Percentiles rank a stretch among this genome's conserved stretches.
These are phyloP conservation scores for Nomia melanderi DNA, from an alignment of 1,140 invertebrate genomes.

Conservation along the genomic window DNA sequence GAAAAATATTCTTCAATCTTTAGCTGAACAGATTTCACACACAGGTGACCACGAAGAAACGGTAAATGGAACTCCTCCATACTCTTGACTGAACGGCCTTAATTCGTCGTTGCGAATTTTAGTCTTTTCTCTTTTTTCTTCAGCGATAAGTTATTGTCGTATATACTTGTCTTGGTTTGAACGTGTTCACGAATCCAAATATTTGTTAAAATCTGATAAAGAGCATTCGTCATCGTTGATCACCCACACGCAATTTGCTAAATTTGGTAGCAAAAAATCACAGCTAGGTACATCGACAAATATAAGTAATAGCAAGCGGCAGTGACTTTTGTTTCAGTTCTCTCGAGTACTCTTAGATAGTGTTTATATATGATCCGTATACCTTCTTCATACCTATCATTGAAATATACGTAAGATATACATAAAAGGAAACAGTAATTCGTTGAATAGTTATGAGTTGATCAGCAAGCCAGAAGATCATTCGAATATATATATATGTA, in stretches of 20 bases:
- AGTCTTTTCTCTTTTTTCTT: conserved; percentile 20
- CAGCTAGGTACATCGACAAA: conserved; percentile 69
- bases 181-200: conserved; percentile 16
- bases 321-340: conserved; percentile 56
- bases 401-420: conserved; percentile 47
- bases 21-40: conserved; percentile 30
- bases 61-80: conserved; percentile 24
- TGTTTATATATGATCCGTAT: conserved; percentile 37
- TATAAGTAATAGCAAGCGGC: conserved; percentile 62
- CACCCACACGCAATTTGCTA: conserved; percentile 54
- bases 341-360: conserved; percentile 34
- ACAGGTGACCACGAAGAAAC: conserved; percentile 35
- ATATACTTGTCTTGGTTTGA: conserved; percentile 52
- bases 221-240: conserved; percentile 50
- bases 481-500: conserved; percentile 23
- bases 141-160: conserved; percentile 55
- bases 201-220: conserved; percentile 36
- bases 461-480: conserved; percentile 42
- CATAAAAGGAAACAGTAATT: conserved; percentile 39
- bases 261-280: conserved; percentile 67
- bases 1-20: conserved; percentile 19
- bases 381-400: conserved; percentile 36
- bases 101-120: conserved; percentile 25
- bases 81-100: conserved; percentile 21
- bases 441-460: conserved; percentile 13